Base-by-base conservation (phyloP, 1,140 invertebrate genomes). In the Liolophura sinensis region DNA sequence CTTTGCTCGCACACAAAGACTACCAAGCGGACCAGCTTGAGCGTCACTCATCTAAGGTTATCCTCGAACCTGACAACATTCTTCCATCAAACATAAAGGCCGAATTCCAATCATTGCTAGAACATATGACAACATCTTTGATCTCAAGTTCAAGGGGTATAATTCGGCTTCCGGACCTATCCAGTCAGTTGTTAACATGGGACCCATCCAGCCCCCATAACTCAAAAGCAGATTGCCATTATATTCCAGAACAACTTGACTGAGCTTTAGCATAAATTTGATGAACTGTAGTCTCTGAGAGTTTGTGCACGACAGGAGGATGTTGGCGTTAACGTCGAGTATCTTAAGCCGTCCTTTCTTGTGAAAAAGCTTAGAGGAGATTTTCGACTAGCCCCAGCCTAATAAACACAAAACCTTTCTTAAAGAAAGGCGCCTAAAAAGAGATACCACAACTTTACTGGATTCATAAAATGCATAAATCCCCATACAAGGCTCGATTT, bases 131-230 rank as follows among this genome's bases (percentile, higher is more conserved):
- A 50, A 51, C 27, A 65, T 73, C 14, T 75, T 71, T 27, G 50
- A 66, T 48, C 56, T 52, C 6, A 25, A 70, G 4, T 47, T 67
- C 24, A 47, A 60, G 15, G 71, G 68, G 15, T 76, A 74, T 40
- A 74, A 74, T 59, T 70, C 68, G 62, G 51, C 67, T 20, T 25
- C 47, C 48, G 64, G 71, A n/a, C 56, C 68, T 22, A 70, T 74
- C 27, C 51, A 74, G 58, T 65, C 65, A 1, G 54, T 64, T 15
- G 69, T 74, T 12, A 73, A 71, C 57, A 74, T 76, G 74, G 70
- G 64, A 20, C 70, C 68, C 22, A 67, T 66, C 12, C 70, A 65
- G 62, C 72, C 70, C 15, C 71, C 71, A n/a, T 71, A 73, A 55
- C 57, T 65, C 4, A 73, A 74, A 27, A 67, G 73, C 1, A 55